A percentile compares a stretch with the other conserved stretches of the same genome.
Conservation (phyloP, 2,888 invertebrate species). For the Cerastoderma edule region DNA sequence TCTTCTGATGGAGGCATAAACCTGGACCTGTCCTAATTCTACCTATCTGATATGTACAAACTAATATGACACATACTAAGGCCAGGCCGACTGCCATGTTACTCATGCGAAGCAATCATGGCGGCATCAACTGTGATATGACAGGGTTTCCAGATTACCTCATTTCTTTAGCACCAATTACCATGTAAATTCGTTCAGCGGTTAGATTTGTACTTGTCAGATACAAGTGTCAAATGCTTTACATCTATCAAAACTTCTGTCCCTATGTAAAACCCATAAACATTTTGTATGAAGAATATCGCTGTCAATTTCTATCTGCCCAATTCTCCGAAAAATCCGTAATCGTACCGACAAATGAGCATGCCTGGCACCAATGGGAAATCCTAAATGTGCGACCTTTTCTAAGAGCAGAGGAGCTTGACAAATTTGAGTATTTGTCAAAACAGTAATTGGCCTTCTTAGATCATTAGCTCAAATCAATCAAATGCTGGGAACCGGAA, state of each 20-base stretch:
- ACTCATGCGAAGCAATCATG: slow-evolving; percentile 13
- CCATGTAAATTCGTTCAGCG: slow-evolving; percentile 40
- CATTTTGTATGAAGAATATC: slow-evolving; percentile 39
- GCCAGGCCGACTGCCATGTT: slow-evolving; percentile 4
- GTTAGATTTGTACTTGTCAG: slow-evolving; percentile 45
- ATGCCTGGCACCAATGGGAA: slow-evolving; percentile 30
- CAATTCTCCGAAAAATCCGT: slow-evolving; percentile 49
- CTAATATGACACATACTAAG: slow-evolving; percentile 16
- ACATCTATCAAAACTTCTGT: slow-evolving; percentile 48
- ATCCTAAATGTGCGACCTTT: slow-evolving; percentile 42
- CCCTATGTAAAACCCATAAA: slow-evolving; percentile 47
- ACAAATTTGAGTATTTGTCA: slow-evolving; percentile 65
- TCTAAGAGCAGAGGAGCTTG: slow-evolving; percentile 42
- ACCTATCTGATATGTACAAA: too few relatives aligned
- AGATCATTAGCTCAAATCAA: slow-evolving; percentile 56
- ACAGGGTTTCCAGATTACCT: slow-evolving; percentile 29
- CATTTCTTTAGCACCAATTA: slow-evolving; percentile 50
- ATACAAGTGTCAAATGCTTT: slow-evolving; percentile 40
- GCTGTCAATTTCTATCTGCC: slow-evolving; percentile 40
- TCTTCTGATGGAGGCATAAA: too few relatives aligned
- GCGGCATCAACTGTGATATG: slow-evolving; percentile 2
- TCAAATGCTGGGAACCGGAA: slow-evolving; percentile 42
- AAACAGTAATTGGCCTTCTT: slow-evolving; percentile 58
- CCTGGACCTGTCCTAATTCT: too few relatives aligned
- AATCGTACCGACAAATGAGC: slow-evolving; percentile 48